Evolutionary conservation across 2,888 invertebrate genomes (phyloP).

Genomic region (Aphidoletes aphidimyza): DNA sequence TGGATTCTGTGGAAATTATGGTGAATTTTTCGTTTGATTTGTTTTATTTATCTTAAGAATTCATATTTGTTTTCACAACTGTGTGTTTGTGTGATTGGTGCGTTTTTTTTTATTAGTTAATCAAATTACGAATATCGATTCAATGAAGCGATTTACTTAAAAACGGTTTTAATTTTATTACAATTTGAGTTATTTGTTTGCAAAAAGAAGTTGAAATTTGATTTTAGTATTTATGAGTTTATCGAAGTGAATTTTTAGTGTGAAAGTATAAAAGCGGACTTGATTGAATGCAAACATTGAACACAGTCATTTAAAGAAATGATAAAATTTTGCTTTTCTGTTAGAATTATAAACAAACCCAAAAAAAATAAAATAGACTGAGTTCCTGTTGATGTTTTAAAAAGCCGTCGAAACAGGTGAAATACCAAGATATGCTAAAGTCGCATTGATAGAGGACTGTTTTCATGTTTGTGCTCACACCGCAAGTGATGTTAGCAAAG

Average conservation of each 20-base stretch:
- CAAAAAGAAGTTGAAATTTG: neutral
- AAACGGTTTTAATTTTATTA: too few species aligned
- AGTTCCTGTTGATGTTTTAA: neutral
- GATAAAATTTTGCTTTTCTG: neutral
- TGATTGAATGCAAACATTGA: neutral
- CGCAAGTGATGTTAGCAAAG: neutral
- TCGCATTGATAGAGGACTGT: neutral
- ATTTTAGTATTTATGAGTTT: neutral
- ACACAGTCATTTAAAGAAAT: neutral
- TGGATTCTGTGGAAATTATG: neutral
- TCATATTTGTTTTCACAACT: neutral
- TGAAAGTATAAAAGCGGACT: neutral
- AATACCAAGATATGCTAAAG: neutral
- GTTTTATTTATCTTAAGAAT: neutral
- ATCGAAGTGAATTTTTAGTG: constrained; percentile 10
- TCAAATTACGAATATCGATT: too few species aligned
- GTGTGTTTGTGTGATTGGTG: neutral
- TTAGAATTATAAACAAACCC: neutral
- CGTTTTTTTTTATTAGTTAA: neutral
- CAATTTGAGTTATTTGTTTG: neutral
- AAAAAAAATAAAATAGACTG: neutral
- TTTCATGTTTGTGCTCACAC: neutral
- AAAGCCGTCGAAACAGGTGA: neutral
- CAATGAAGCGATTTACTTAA: too few species aligned
- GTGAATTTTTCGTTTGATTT: constrained; percentile 1